Evolutionary conservation across 2,888 invertebrate genomes (phyloP), one percentile per base, ranked within the genome.

Genomic region (Sisyra nigra): DNA sequence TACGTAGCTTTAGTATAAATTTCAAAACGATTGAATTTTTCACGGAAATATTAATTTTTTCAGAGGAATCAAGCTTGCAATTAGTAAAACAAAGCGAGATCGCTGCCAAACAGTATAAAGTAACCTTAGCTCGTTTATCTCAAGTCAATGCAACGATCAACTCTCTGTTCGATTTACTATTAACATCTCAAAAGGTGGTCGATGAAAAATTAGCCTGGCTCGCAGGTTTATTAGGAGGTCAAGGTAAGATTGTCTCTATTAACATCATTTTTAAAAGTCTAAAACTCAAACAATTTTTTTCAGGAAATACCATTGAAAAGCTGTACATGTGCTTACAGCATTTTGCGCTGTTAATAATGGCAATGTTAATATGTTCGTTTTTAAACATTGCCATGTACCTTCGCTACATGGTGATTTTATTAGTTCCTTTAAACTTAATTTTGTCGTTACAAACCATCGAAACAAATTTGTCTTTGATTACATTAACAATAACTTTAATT

Each of bases 131-230:
- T 15, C 70, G 69, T 51, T 53, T 72, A 7, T 55, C 58, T 15
- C 65, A 69, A 53, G 69, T 73, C 32, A 72, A 72, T 48, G 54
- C 59, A 43, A 71, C 71, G 0, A 65, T 72, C 41, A 59, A 65
- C 47, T 56, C 54, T 42, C 47, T 65, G 17, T 57, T 60, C 2
- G 47, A 48, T 19, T 45, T 63, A 10, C 56, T 63, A 6, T 55
- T 54, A 15, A 55, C 55, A 3, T 61, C 61, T 3, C 53, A 55
- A 42, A 52, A 54, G 34, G 55, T 55, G 18, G 49, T 64, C 35
- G 63, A 63, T 46, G 57, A 60, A 41, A 54, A 55, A 19, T 45
- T 63, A 4, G 42, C 52, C 7, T 63, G 63, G 63, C 43, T 51
- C 2, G 54, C 55, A 24, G 47, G 52, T 24, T 54, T 57, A n/a